phyloP scores from a whole-genome alignment of 2,797 vertebrate species.

The Halcyon smyrnensis region DNA sequence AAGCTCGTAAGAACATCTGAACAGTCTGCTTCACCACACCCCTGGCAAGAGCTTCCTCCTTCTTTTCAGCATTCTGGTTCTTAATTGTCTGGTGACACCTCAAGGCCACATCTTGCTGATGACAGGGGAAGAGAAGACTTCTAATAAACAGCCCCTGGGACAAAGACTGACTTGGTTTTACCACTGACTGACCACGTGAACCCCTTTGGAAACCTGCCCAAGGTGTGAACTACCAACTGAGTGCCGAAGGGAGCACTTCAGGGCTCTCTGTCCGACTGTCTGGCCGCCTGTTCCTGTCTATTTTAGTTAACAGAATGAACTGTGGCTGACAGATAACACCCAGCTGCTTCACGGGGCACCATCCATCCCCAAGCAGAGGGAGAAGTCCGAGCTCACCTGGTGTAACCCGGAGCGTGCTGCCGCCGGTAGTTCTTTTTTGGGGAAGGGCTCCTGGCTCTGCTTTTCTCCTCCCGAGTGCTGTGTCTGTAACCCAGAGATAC shows the following conservation, averaged over 20 bases:
- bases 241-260: fast-evolving
- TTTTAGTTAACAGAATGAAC: not conserved
- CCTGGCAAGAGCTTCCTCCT: not conserved
- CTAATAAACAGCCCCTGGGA: not conserved
- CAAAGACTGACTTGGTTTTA: not conserved
- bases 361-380: not conserved
- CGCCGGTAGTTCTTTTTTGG: conserved; percentile 78
- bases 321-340: not conserved
- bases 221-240: not conserved
- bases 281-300: fast-evolving
- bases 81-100: not conserved
- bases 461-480: conserved; percentile 61
- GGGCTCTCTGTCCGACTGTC: fast-evolving
- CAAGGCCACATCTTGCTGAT: not conserved
- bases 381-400: conserved; percentile 76
- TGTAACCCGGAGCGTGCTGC: conserved; percentile 76
- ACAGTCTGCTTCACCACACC: not conserved
- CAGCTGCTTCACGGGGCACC: not conserved
- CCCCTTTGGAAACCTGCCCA: not conserved
- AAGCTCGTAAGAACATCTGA: not conserved
- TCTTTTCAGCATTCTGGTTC: not conserved
- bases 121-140: not conserved
- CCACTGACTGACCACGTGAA: fast-evolving
- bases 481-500: conserved; percentile 48
- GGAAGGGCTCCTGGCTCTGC: conserved; percentile 72